Base-by-base conservation (phyloP, 2,888 invertebrate genomes). In the Bursaphelenchus okinawaensis region DNA sequence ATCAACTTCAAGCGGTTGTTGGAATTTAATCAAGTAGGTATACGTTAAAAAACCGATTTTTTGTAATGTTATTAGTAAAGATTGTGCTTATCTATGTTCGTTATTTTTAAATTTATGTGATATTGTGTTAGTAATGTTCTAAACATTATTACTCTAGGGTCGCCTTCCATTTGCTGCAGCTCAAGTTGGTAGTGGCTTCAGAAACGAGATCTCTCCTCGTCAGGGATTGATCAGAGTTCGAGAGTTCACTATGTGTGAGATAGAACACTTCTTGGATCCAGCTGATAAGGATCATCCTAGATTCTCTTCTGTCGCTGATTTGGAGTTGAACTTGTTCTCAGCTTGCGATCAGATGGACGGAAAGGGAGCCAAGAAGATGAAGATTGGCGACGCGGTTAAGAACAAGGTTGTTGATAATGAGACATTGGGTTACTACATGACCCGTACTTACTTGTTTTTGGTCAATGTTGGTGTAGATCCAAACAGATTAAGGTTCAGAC, bases 191-290 rank as follows among this genome's bases (percentile, higher is more conserved):
- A 92, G 92, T 83, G 90, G 98, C 0, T 99, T 98, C 84, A 88
- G 98, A 75, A 99, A 99, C 86, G 98, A 99, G 87, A 99, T 99
- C 78, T 98, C 98, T 0, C 98, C 98, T 0, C 87, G 98, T 68
- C 79, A 81, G 62, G 81, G 81, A n/a, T 68, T 81, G n/a, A 81
- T 81, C 60, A 74, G 81, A 28, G 81, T 81, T 19, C 72, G 81
- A 80, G 98, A 99, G 84, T 99, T 99, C 83, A 96, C 95, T 0
- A 96, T 99, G 96, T 79, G 79, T 40, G 66, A 63, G 7, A 98
- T 99, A 78, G 98, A 99, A 84, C 95, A 99, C 85, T 99, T 99
- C 84, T 94, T 95, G 84, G 95, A 98, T 85, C 92, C 94, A 0
- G 84, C 80, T 0, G 87, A 90, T 76, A 95, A 96, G 83, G 87